Conservation (phyloP, 2,888 invertebrate genomes). For the Lithophane leautieri region DNA sequence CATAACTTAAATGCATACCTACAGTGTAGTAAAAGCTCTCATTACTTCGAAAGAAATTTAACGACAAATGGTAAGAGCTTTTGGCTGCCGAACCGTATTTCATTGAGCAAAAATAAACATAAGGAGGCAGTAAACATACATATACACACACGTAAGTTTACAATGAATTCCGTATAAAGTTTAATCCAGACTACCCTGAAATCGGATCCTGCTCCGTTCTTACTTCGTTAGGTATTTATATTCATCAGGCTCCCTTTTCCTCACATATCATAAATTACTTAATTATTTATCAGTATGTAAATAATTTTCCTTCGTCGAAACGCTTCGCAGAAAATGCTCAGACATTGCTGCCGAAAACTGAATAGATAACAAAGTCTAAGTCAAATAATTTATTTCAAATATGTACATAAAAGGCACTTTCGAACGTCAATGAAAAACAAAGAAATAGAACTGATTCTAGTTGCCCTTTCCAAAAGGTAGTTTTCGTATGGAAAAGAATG, state of each 20-base stretch:
- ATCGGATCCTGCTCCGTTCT: constrained; percentile 9
- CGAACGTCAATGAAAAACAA: too few relatives aligned
- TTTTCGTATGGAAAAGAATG: too few relatives aligned
- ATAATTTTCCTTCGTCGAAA: constrained; percentile 11
- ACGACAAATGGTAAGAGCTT: constrained; percentile 21
- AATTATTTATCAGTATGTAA: constrained; percentile 7
- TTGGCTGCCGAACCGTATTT: constrained; percentile 13
- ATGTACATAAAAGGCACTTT: too few relatives aligned
- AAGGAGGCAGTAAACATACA: neutral
- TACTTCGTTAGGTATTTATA: constrained; percentile 20
- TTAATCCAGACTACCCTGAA: neutral
- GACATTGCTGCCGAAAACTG: neutral
- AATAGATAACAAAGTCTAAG: too few relatives aligned
- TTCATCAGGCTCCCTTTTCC: constrained; percentile 4
- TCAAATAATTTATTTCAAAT: too few relatives aligned
- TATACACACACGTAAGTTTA: too few relatives aligned
- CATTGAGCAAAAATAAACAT: constrained; percentile 2
- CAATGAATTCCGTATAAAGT: neutral
- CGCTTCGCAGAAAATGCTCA: constrained; percentile 8
- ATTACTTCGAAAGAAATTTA: constrained; percentile 42
- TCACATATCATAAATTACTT: constrained; percentile 15
- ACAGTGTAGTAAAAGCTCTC: constrained; percentile 4
- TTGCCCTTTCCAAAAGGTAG: too few relatives aligned
- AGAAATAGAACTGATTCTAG: too few relatives aligned
- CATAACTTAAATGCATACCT: constrained; percentile 4